Evolutionary conservation across 2,113 vertebrate species (phyloP), one percentile per base, ranked within the genome.

Genomic region (Thomomys bottae): DNA sequence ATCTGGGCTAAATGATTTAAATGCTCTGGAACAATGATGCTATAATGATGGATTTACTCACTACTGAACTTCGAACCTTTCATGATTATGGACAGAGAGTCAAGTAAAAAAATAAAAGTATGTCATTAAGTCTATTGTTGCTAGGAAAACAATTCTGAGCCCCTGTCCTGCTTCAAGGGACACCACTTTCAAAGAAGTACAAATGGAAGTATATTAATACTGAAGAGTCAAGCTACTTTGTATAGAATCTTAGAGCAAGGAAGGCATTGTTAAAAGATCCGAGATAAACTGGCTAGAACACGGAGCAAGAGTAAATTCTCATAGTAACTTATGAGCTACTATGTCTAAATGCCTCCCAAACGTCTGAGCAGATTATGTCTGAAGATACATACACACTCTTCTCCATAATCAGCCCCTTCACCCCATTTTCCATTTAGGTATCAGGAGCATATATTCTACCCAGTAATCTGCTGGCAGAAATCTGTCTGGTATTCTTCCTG

Each of bases 241-340:
- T 15, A 66, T 1, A 84, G 73, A 14, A 84, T 17, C 8, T 81
- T 40, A 87, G 64, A 82, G 40, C 18, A 49, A 68, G 59, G 54
- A 71, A 80, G 66, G 86, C 45, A 91, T 79, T 79, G n/a, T 89
- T 78, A 26, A 87, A 90, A 86, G 38, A 93, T 91, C 28, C 67
- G 89, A 84, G 57, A 24, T 49, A 26, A 95, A 72, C 40, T 49
- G 24, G 10, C 32, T 32, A 24, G 34, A 73, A 71, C 23, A 26
- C 7, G 57, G 26, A 85, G 59, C 61, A 85, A 82, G n/a, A 54
- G 49, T 63, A 34, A 94, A 28, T 80, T 45, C 66, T 66, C 26
- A 71, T 30, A 20, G 23, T 63, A 34, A 7, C 71, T 90, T 54
- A 36, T 40, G 61, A 63, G 11, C 24, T 67, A 76, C 26, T 28